These are phyloP conservation scores for Toxotes lorentzi DNA, from an alignment of 2,797 vertebrate genomes.

Conservation along the genomic window DNA sequence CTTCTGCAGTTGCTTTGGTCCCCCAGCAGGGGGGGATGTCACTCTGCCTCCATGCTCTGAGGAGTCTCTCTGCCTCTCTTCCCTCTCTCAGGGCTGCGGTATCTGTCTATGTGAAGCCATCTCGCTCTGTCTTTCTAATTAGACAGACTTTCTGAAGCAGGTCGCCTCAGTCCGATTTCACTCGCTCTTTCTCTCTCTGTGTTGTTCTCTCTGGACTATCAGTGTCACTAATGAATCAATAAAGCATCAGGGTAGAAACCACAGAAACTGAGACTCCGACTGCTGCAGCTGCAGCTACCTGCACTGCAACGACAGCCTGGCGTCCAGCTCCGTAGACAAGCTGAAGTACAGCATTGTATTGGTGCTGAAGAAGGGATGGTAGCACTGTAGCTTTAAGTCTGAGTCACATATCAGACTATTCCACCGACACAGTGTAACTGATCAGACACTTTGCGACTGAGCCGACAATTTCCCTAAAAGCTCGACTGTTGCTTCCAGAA, in stretches of 20 bases:
- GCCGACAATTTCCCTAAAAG: not conserved
- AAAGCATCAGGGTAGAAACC: slow-evolving; percentile 63
- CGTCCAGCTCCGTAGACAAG: slow-evolving; percentile 4
- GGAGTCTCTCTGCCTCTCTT: not conserved
- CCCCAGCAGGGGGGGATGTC: slow-evolving; percentile 81
- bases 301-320: slow-evolving; percentile 37
- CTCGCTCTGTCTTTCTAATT: slow-evolving; percentile 69
- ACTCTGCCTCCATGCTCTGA: slow-evolving; percentile 21
- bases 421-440: slow-evolving; percentile 3
- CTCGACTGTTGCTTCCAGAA: not conserved
- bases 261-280: slow-evolving; percentile 56
- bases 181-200: slow-evolving; percentile 13
- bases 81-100: slow-evolving; percentile 52
- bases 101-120: slow-evolving; percentile 43
- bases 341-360: not conserved
- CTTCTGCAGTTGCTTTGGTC: slow-evolving; percentile 44
- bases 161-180: slow-evolving; percentile 46
- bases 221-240: slow-evolving; percentile 75
- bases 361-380: not conserved
- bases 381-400: slow-evolving; percentile 1
- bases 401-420: no score
- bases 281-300: slow-evolving; percentile 52
- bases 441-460: not conserved
- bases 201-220: slow-evolving; percentile 60
- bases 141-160: slow-evolving; percentile 58